phyloP scores from a whole-genome alignment of 2,888 invertebrate genomes.

The Anoncus sp. region DNA sequence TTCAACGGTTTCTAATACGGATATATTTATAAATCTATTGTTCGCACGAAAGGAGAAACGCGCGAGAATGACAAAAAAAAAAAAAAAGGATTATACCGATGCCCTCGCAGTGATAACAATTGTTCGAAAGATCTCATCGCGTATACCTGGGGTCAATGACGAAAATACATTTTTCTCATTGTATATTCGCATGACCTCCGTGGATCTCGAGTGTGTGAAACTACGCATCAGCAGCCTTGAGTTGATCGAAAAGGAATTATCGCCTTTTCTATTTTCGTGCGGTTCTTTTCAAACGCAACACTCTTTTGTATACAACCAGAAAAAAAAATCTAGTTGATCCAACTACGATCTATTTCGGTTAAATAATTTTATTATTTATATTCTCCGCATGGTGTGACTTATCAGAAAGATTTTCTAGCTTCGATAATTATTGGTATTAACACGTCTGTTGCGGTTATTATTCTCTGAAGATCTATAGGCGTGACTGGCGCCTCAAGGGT shows the following conservation, averaged over 20 bases:
- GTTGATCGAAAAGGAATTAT: neutral
- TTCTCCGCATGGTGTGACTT: constrained; percentile 49
- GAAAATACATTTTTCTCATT: constrained; percentile 35
- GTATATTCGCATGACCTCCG: neutral
- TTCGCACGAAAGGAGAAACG: neutral
- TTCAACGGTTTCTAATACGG: neutral
- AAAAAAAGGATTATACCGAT: constrained; percentile 30
- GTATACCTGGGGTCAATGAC: constrained; percentile 9
- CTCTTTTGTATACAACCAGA: neutral
- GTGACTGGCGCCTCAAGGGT: constrained; percentile 53
- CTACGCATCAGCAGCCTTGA: too few species aligned
- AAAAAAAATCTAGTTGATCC: too few species aligned
- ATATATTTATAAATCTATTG: constrained; percentile 17
- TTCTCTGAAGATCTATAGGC: constrained; percentile 41
- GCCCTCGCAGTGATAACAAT: constrained; percentile 37
- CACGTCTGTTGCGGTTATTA: constrained; percentile 57
- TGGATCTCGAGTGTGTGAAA: constrained; percentile 20
- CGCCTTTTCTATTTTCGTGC: neutral
- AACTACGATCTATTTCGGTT: too few species aligned
- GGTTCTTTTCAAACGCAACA: neutral
- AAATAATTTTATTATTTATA: constrained; percentile 52
- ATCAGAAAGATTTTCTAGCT: constrained; percentile 48
- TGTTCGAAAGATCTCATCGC: constrained; percentile 7
- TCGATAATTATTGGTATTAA: constrained; percentile 63
- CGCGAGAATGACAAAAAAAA: neutral